Evolutionary conservation across 2,797 vertebrate genomes (phyloP), one percentile per base, ranked within the genome.

Genomic region (Chaetophractus vellerosus): DNA sequence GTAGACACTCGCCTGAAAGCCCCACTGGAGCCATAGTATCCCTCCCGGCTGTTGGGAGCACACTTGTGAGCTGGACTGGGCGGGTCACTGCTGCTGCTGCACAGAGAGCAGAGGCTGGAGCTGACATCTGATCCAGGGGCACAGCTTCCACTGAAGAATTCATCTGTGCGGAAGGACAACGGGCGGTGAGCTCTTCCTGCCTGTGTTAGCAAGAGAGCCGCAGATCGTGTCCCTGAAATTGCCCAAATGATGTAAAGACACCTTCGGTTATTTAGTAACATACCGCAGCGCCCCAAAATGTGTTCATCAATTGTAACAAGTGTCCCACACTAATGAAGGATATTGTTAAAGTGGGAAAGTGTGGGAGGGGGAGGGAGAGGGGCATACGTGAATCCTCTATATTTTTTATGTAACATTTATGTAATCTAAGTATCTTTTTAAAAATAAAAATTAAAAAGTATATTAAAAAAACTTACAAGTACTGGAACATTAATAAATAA

Each of bases 91-190:
- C 55, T 11, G 2, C 97, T 98, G 0, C 33, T 63, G 52, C 98
- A 98, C 80, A 98, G 79, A 2, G 91, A 92, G 45, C 98, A 98
- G 68, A 98, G 96, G 0, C 31, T 59, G 50, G 98, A 98, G 2
- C 84, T 57, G 0, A 61, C 18, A 24, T 96, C 59, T 69, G 98
- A 93, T 11, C 98, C 98, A 19, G 98, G 98, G 38, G 97, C 98
- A 92, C 98, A 98, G 88, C 98, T 95, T 82, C 63, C n/a, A 48
- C 74, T 94, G 96, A 98, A 98, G 90, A 95, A 98, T 24, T 82
- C 91, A 80, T 93, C 98, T 98, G 96, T 3, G 8, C 36, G 59
- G 76, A 66, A 92, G 18, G 41, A 94, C 38, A 82, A 41, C 0
- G 28, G 19, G 52, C 52, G 15, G 80, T 93, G 76, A 94, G 91